A percentile compares a stretch with the other conserved stretches of the same genome.
phyloP scores from a whole-genome alignment of 2,888 invertebrate species.

The Cactoblastis cactorum region DNA sequence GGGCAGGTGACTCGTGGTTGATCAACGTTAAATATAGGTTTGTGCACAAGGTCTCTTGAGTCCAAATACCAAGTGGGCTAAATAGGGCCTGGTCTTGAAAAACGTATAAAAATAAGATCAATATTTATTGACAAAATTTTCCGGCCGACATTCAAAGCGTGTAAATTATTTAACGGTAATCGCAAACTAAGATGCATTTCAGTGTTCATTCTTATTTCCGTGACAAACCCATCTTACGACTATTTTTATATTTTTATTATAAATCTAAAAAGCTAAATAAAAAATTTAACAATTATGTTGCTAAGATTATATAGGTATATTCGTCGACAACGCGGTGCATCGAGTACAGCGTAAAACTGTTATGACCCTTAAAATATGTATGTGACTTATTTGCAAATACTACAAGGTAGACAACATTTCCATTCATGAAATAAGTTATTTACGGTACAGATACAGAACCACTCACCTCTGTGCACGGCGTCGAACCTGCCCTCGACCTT shows the following conservation, averaged over 20 bases:
- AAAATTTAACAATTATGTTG: no score
- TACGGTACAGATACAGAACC: neutral
- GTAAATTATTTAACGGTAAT: no score
- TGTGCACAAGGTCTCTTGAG: neutral
- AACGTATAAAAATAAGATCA: neutral
- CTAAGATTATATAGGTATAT: no score
- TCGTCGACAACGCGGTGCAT: no score
- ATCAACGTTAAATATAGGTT: neutral
- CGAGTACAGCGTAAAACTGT: neutral
- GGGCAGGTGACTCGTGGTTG: slow-evolving; percentile 5
- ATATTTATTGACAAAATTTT: no score
- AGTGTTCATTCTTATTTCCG: no score
- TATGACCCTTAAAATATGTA: neutral
- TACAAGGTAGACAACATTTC: slow-evolving; percentile 1
- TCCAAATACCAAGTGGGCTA: slow-evolving; percentile 8
- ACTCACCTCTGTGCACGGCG: slow-evolving; percentile 82
- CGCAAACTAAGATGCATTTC: no score
- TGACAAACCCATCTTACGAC: no score
- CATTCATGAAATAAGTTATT: slow-evolving; percentile 1
- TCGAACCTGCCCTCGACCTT: slow-evolving; percentile 93
- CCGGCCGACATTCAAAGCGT: no score
- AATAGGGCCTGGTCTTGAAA: neutral
- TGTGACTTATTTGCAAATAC: neutral
- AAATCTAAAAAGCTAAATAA: no score
- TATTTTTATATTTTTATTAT: no score